phyloP scores from a whole-genome alignment of 2,888 invertebrate species.

The Coremacera marginata region DNA sequence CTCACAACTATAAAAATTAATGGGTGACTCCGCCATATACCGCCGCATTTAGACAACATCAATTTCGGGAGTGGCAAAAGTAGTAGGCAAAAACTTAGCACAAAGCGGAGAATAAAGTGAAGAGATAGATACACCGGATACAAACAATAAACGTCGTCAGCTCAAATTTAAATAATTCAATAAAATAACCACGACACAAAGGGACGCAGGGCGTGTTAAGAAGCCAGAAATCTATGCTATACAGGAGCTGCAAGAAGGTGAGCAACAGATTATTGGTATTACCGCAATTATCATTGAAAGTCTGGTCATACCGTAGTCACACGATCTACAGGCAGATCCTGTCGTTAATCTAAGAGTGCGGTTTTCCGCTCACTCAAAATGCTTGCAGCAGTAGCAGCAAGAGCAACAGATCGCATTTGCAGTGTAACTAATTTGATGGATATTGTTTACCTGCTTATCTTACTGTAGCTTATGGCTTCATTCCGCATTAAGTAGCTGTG shows the following conservation, averaged over 20 bases:
- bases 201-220: slow-evolving; percentile 2
- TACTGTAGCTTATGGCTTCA: not conserved
- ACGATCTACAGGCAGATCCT: slow-evolving; percentile 18
- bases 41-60: slow-evolving; percentile 4
- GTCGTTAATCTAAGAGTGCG: slow-evolving; percentile 6
- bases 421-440: slow-evolving; percentile 4
- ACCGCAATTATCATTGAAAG: slow-evolving; percentile 58
- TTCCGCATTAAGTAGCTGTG: not conserved
- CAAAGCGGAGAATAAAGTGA: not conserved
- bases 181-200: not conserved
- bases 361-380: slow-evolving; percentile 15
- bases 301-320: not conserved
- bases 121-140: too few relatives aligned
- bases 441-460: not conserved
- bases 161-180: not conserved
- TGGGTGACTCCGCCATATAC: slow-evolving; percentile 5
- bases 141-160: not conserved
- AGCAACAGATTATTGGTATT: slow-evolving; percentile 59
- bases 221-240: not conserved
- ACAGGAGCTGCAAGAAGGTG: slow-evolving; percentile 19
- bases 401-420: not conserved
- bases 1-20: slow-evolving; percentile 11
- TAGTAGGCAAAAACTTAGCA: slow-evolving; percentile 19
- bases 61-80: slow-evolving; percentile 32
- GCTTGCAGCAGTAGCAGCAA: not conserved